A percentile compares a stretch with the other conserved stretches of the same genome.
phyloP scores from a whole-genome alignment of 2,797 vertebrate species.

The Enteromius argenteus region DNA sequence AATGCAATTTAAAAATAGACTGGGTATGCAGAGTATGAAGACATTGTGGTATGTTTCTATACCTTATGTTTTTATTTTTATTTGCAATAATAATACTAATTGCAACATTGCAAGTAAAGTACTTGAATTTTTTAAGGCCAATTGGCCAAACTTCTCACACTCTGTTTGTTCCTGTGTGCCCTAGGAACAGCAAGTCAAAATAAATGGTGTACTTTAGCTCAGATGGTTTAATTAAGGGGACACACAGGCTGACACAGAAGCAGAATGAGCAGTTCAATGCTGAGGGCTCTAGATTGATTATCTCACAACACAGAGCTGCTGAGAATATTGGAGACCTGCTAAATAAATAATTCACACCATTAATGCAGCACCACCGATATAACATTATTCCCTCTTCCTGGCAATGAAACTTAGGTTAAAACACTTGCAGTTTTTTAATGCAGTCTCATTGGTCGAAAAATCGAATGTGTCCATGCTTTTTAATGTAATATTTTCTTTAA shows the following conservation, averaged over 20 bases:
- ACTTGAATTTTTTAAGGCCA: background rate
- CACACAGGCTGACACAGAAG: slow-evolving; percentile 13
- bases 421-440: slow-evolving; percentile 4
- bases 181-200: slow-evolving; percentile 13
- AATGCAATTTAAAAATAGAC: background rate
- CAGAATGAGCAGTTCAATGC: slow-evolving; percentile 54
- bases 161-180: slow-evolving; percentile 23
- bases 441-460: background rate
- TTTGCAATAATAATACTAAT: background rate
- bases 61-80: background rate
- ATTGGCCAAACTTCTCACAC: background rate
- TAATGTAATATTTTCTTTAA: background rate
- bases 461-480: background rate
- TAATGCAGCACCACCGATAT: slow-evolving; percentile 15
- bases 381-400: slow-evolving; percentile 1
- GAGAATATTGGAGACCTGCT: slow-evolving; percentile 50
- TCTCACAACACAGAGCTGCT: slow-evolving; percentile 31
- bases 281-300: slow-evolving; percentile 53
- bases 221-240: slow-evolving; percentile 50
- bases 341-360: slow-evolving; percentile 58
- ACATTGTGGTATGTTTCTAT: background rate
- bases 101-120: background rate
- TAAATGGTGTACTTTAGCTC: slow-evolving; percentile 27
- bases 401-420: slow-evolving; percentile 38
- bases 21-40: background rate